Conservation (phyloP, 2,797 vertebrate species). For the Percopsis omiscomaycus region DNA sequence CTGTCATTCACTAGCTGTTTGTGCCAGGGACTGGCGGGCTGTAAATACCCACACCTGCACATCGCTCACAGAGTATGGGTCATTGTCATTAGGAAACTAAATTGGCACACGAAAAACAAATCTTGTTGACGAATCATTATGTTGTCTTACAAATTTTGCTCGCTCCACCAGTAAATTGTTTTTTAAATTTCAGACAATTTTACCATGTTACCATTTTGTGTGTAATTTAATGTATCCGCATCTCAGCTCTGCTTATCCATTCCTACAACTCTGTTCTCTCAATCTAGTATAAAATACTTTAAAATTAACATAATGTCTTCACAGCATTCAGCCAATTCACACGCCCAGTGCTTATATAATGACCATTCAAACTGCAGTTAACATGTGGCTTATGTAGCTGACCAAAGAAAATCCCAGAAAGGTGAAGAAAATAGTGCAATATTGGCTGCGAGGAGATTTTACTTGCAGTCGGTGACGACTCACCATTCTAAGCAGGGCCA, state of each 20-base stretch:
- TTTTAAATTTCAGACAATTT: conserved; percentile 14
- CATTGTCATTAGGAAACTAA: conserved; percentile 58
- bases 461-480: conserved; percentile 34
- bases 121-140: conserved; percentile 42
- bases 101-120: conserved; percentile 51
- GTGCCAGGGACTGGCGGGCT: conserved; percentile 47
- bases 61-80: conserved; percentile 49
- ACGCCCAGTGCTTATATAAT: conserved; percentile 26
- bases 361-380: background rate
- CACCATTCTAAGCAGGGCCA: conserved; percentile 50
- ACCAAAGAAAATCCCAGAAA: too few species aligned
- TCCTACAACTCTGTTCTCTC: too few species aligned
- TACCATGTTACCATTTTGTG: background rate
- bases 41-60: conserved; percentile 51
- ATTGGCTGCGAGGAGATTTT: too few species aligned
- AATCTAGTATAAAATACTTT: too few species aligned
- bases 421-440: too few species aligned
- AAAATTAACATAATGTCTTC: background rate
- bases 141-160: conserved; percentile 35
- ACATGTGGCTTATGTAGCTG: too few species aligned
- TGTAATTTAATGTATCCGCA: too few species aligned
- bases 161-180: conserved; percentile 35
- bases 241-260: too few species aligned
- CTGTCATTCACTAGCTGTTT: conserved; percentile 72
- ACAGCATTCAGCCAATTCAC: background rate